Conservation (phyloP, 2,797 vertebrate genomes). For the Anguilla anguilla region DNA sequence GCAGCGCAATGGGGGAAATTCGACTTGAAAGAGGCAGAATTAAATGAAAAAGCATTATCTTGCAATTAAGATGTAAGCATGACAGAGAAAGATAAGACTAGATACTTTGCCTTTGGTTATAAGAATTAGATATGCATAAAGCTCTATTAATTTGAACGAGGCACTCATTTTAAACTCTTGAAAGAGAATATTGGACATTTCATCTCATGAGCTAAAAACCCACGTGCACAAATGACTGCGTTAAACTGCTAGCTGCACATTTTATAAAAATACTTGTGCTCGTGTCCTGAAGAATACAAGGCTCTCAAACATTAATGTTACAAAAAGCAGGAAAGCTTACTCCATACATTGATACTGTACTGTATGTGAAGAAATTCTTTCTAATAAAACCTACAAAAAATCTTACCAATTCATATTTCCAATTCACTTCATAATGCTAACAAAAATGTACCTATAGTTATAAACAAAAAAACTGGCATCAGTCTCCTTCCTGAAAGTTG, state of each 20-base stretch:
- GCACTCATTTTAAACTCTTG: neutral
- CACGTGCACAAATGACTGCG: no score
- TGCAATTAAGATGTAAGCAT: neutral
- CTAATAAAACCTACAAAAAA: neutral
- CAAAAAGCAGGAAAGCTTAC: neutral
- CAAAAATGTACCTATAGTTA: neutral
- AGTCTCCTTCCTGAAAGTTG: neutral
- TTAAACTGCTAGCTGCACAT: neutral
- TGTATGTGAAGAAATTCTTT: neutral
- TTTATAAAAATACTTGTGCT: neutral
- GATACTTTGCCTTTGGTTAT: neutral
- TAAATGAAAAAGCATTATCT: neutral
- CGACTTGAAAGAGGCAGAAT: neutral
- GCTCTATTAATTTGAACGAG: neutral
- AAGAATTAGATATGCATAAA: neutral
- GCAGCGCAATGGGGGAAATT: neutral
- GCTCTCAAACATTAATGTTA: neutral
- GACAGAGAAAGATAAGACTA: neutral
- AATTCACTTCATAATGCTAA: neutral
- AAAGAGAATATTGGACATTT: neutral
- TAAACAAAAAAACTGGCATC: neutral
- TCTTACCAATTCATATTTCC: neutral
- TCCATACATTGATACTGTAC: neutral
- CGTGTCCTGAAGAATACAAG: neutral
- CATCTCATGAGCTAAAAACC: neutral